Evolutionary conservation across 2,888 invertebrate genomes (phyloP).

Genomic region (Synergus laeviventris): DNA sequence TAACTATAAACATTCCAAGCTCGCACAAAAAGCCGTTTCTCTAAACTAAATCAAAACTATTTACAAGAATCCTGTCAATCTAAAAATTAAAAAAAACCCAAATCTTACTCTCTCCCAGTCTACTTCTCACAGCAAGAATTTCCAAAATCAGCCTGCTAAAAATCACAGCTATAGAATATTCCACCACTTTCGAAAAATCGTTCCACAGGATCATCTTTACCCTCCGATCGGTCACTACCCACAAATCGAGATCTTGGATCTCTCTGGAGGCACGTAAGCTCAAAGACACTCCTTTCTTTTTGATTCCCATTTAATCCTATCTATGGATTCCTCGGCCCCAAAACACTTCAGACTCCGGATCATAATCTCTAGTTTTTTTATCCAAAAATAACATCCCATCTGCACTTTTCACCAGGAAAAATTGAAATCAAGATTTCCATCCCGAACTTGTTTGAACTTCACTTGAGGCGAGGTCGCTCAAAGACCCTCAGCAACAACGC

Average conservation of each 20-base stretch:
- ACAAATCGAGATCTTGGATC: slow-evolving; percentile 31
- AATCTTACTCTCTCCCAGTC: slow-evolving; percentile 16
- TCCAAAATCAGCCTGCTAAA: slow-evolving; percentile 18
- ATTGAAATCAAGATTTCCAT: neutral
- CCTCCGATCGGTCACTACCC: slow-evolving; percentile 8
- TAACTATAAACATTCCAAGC: neutral
- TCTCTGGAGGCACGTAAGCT: slow-evolving; percentile 34
- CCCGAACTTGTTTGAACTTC: neutral
- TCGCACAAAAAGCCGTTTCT: neutral
- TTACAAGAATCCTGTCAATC: neutral
- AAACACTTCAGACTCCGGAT: neutral
- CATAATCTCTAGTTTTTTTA: neutral
- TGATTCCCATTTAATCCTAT: slow-evolving; percentile 39
- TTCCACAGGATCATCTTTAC: slow-evolving; percentile 14
- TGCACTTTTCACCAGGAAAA: neutral
- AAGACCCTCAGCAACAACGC: slow-evolving; percentile 35
- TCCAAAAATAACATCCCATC: neutral
- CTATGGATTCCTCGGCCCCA: neutral
- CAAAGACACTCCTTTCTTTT: slow-evolving; percentile 27
- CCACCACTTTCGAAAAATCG: slow-evolving; percentile 13
- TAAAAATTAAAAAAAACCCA: neutral
- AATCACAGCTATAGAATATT: slow-evolving; percentile 33
- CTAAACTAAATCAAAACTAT: neutral
- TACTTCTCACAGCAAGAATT: neutral
- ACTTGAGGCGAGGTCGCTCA: slow-evolving; percentile 29